Evolutionary conservation across 2,888 invertebrate genomes (phyloP), one percentile per base, ranked within the genome.

Genomic region (Tinea semifulvella): DNA sequence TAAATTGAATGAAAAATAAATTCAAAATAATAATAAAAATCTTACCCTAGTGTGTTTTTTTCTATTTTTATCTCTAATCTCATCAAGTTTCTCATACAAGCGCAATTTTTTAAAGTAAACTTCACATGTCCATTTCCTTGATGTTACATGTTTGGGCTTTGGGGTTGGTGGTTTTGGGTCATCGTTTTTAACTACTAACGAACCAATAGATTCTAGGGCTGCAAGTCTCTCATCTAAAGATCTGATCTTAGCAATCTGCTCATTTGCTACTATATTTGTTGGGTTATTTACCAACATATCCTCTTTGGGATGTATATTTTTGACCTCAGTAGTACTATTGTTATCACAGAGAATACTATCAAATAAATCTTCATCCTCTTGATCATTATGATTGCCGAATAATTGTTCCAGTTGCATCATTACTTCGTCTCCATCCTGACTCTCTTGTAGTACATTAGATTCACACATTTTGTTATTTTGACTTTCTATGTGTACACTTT

Each of bases 91-190:
- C 53, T 77, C 75, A 56, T 61, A 66, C 5, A 80, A 55, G 49
- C 63, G 63, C 40, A 63, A 59, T 57, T 72, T 81, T 27, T 71
- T 57, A 52, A 67, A 77, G 50, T 76, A 77, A 49, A 75, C 72
- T 52, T 82, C 81, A 58, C 82, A 81, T 18, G 73, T 48, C 82
- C 82, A 82, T 56, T 74, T 77, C 51, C 61, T 68, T 27, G n/a
- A 14, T 18, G 56, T 53, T 31, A 54, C 55, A 45, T 51, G 51
- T 48, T 54, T 61, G 18, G 44, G 47, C 51, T 56, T 57, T 38
- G 51, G 46, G 22, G 27, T 57, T 40, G 57, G 56, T 45, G 47
- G 27, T 50, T 56, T 64, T 46, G 50, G 57, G 43, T 55, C 57
- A 18, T 48, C 18, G 3, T 7, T 27, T 20, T 28, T 44, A 8